These are phyloP conservation scores for Pantherophis alleghaniensis DNA, from an alignment of 2,797 vertebrate species.

Conservation along the genomic window DNA sequence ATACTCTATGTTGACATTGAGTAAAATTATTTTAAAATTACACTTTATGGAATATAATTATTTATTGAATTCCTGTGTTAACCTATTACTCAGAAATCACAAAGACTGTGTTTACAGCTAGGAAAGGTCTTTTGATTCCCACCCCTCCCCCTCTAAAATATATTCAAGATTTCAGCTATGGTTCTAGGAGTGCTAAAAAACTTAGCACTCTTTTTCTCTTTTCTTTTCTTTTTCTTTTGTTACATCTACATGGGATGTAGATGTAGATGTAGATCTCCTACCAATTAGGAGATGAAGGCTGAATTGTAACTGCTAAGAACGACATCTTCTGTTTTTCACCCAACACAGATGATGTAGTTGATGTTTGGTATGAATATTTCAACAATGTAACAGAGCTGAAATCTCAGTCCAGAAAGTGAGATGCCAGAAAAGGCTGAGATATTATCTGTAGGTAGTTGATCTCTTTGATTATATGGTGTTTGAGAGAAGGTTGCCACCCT, in stretches of 20 bases:
- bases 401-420: neutral
- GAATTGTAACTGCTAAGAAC: neutral
- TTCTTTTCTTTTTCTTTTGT: neutral
- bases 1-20: neutral
- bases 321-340: neutral
- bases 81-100: neutral
- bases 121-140: neutral
- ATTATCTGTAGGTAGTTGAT: neutral
- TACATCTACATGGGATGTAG: neutral
- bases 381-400: neutral
- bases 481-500: neutral
- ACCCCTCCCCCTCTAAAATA: neutral
- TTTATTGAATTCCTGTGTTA: neutral
- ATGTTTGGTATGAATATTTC: neutral
- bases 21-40: constrained; percentile 7
- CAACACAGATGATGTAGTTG: neutral
- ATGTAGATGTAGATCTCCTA: neutral
- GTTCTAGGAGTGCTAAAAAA: neutral
- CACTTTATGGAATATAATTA: neutral
- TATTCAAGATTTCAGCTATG: neutral
- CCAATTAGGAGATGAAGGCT: neutral
- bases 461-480: neutral
- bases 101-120: neutral
- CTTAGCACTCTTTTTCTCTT: neutral
- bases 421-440: neutral